Evolutionary conservation across 2,113 vertebrate genomes (phyloP), one percentile per base, ranked within the genome.

Genomic region (Morone chrysops): DNA sequence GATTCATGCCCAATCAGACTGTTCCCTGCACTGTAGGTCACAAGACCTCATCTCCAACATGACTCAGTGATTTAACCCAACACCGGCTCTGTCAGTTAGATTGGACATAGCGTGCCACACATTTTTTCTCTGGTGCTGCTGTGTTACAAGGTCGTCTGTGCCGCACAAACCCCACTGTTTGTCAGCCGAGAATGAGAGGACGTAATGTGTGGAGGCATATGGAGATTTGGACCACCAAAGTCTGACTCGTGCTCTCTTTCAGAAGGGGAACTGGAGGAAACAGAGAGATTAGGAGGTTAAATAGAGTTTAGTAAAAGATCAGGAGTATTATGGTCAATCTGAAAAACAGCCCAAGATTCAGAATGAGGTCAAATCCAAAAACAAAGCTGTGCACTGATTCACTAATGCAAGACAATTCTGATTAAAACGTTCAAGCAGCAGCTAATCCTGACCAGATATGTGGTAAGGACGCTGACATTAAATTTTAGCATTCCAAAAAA

Each of bases 301-400:
- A 91, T 75, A 87, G 89, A 92, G 93, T 93, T 93, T 91, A 93
- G 89, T 90, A 83, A 91, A 88, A 92, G 88, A 95, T 92, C 85
- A 91, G 69, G 81, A 50, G 81, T 68, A 87, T 92, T 89, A 71
- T 47, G n/a, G n/a, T 84, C 22, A 80, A 81, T 81, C 82, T 79
- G 40, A 81, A 78, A 81, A 80, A 74, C 62, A 75, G 62, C 57
- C 41, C 65, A 53, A 66, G 79, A 76, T 90, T 81, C 81, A 71
- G 75, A 81, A 14, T 40, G 48, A 76, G 70, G 47, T 66, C 8
- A 84, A 80, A 84, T 63, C 20, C 36, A 53, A 56, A 43, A 56
- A 47, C 17, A 13, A 53, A 36, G 47, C 48, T 51, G 50, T n/a
- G 36, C 10, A n/a, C 12, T 4, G 0, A 25, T 40, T 53, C 48